Evolutionary conservation across 2,797 vertebrate genomes (phyloP).

Genomic region (Hemitrygon akajei): DNA sequence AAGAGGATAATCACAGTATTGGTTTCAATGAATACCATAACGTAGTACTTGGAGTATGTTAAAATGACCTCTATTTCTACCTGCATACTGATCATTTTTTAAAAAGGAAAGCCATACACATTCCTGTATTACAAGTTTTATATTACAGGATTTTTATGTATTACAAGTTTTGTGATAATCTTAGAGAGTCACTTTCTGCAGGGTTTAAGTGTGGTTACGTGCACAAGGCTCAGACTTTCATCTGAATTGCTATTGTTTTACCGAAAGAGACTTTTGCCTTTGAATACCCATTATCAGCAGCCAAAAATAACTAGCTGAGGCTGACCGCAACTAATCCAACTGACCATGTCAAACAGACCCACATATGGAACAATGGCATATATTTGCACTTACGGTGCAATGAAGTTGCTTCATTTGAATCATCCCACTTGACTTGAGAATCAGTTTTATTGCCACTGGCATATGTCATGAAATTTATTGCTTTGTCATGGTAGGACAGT

Average conservation of each 20-base stretch:
- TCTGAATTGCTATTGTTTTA: constrained; percentile 28
- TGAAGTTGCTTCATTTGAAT: not conserved
- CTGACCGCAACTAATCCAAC: not conserved
- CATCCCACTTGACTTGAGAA: too few relatives aligned
- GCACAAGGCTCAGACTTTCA: constrained; percentile 14
- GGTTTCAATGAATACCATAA: constrained; percentile 36
- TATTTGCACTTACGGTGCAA: too few relatives aligned
- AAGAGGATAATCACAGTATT: constrained; percentile 35
- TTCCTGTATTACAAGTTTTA: constrained; percentile 23
- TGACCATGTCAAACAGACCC: not conserved
- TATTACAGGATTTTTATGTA: not conserved
- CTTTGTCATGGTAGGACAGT: too few relatives aligned
- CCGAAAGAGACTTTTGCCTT: not conserved
- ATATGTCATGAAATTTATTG: too few relatives aligned
- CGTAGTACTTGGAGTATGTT: constrained; percentile 1
- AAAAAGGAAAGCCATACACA: not conserved
- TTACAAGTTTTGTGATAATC: constrained; percentile 23
- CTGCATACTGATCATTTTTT: constrained; percentile 11
- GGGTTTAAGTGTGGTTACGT: constrained; percentile 29
- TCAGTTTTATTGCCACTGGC: too few relatives aligned
- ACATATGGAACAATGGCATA: not conserved
- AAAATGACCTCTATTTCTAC: constrained; percentile 35
- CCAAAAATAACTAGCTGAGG: not conserved
- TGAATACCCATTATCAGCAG: not conserved
- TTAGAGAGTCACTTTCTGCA: constrained; percentile 19